Conservation (phyloP, 2,113 vertebrate species). For the Sceloporus undulatus region DNA sequence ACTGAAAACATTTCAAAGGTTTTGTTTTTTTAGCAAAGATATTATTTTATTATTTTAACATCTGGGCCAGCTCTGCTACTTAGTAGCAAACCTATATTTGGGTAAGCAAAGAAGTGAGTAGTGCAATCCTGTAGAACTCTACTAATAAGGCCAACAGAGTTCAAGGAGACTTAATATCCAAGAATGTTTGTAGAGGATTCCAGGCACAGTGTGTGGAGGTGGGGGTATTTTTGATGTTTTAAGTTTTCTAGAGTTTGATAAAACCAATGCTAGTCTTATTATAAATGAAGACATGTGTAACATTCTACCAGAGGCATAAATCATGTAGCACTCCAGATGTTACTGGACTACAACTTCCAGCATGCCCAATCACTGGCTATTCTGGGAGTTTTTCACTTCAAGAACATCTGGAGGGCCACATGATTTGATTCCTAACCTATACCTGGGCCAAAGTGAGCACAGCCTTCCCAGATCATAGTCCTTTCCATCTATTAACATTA, state of each 20-base stretch:
- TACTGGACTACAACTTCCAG: no score
- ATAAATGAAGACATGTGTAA: not conserved
- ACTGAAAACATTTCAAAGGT: slow-evolving; percentile 63
- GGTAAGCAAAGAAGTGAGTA: not conserved
- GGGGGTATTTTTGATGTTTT: no score
- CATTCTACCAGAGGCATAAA: not conserved
- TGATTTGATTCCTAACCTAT: no score
- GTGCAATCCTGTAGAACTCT: not conserved
- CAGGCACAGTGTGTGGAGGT: not conserved
- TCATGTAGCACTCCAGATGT: no score
- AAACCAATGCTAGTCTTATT: not conserved
- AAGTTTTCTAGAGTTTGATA: not conserved
- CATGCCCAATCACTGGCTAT: no score
- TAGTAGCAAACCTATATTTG: slow-evolving; percentile 60
- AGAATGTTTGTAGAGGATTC: not conserved
- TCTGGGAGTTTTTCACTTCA: no score
- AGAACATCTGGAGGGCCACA: no score
- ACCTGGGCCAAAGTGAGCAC: not conserved
- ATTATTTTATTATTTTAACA: slow-evolving; percentile 73
- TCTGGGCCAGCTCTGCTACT: slow-evolving; percentile 59
- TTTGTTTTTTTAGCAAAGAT: slow-evolving; percentile 46
- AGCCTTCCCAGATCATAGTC: not conserved
- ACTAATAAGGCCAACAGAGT: not conserved
- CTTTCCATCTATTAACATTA: not conserved
- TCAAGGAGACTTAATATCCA: not conserved